Evolutionary conservation across 2,113 vertebrate genomes (phyloP).

Genomic region (Loxodonta africana): DNA sequence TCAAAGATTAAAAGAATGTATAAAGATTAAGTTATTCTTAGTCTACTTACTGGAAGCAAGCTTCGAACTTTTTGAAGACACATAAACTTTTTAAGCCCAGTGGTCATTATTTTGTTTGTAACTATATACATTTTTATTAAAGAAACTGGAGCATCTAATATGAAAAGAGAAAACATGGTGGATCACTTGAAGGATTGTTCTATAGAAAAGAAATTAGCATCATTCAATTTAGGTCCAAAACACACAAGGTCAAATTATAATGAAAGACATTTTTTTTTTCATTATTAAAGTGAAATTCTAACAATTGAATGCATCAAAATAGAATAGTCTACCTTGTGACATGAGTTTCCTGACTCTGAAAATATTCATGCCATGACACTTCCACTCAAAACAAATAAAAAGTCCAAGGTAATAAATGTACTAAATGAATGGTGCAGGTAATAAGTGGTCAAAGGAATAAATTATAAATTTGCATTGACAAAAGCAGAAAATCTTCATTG

Average conservation of each 20-base stretch:
- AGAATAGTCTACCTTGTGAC: not conserved
- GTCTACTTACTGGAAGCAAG: not conserved
- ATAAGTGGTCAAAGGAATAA: not conserved
- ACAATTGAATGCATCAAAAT: not conserved
- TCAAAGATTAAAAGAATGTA: not conserved
- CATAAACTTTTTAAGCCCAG: not conserved
- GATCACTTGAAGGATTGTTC: not conserved
- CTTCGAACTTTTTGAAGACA: not conserved
- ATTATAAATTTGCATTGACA: not conserved
- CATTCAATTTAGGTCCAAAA: not conserved
- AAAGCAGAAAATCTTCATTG: not conserved
- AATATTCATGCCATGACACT: not conserved
- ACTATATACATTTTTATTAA: not conserved
- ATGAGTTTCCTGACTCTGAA: slow-evolving; percentile 26
- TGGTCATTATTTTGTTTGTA: not conserved
- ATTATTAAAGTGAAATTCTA: not conserved
- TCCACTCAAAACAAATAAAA: not conserved
- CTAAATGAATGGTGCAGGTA: not conserved
- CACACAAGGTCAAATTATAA: not conserved
- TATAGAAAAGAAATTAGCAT: not conserved
- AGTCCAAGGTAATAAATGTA: not conserved
- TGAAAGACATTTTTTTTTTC: not conserved
- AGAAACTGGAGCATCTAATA: not conserved
- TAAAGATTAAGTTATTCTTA: slow-evolving; percentile 11
- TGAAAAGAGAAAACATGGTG: not conserved